Base-by-base conservation (phyloP, 2,888 invertebrate genomes). In the Mythimna lalbum region DNA sequence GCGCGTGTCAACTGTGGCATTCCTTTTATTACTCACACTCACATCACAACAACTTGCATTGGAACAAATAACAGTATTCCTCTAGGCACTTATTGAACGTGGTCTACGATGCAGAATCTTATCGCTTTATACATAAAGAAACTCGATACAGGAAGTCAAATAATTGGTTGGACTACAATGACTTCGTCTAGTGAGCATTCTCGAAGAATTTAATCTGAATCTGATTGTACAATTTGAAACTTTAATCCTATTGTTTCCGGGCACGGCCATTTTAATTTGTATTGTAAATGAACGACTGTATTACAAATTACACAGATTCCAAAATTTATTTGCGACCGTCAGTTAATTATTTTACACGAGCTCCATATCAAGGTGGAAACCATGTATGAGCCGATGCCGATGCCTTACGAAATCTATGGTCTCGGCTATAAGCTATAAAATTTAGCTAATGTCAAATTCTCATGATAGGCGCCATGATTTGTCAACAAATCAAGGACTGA, bases 1-100 rank as follows among this genome's bases (percentile, higher is more conserved):
- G 81, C 69, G 62, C 79, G 56, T 74, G 78, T 70, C 62, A 78
- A 55, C 73, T 64, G 73, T 65, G 67, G 60, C 69, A 80, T 80
- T 79, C 71, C 69, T 64, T 43, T 66, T 69, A 75, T 69, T 76
- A 68, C 63, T 63, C 62, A 78, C 52, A 65, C 14, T 50, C 27
- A 50, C 2, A 10, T 12, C 27, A 63, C 60, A 78, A 80, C 59
- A 62, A 56, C 36, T 55, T 73, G 55, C 66, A 55, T 63, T 59
- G 69, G 52, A 52, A 39, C 57, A 55, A 71, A 72, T 63, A 72
- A 69, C 57, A 50, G 56, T 57, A 43, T 43, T 52, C 56, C 27
- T 55, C 67, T 55, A 57, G 57, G 61, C 65, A 70, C 69, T 78
- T 62, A 74, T 49, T 49, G 47, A 56, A 57, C 12, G 56, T 36